phyloP scores from a whole-genome alignment of 2,888 invertebrate species.

The Drepanosiphum platanoidis region DNA sequence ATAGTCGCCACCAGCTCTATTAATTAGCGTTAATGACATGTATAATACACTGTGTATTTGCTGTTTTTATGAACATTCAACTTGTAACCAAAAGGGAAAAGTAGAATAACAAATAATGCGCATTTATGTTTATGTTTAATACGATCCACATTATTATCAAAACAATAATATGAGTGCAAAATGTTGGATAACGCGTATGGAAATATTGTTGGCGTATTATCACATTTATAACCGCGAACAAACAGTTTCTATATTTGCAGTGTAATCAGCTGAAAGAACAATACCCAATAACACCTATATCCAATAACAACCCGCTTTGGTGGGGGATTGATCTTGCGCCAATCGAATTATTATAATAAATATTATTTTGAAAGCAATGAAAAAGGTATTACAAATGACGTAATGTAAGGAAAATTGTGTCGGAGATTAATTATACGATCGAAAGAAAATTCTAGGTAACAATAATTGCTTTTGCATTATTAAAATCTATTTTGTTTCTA shows the following conservation, averaged over 20 bases:
- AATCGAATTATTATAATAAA: too few species aligned
- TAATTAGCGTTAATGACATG: neutral
- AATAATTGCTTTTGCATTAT: neutral
- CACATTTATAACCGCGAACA: neutral
- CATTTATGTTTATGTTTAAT: neutral
- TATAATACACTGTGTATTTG: neutral
- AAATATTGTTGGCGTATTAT: slow-evolving; percentile 7
- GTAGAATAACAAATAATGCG: neutral
- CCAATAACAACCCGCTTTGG: slow-evolving; percentile 5
- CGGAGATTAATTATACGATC: neutral
- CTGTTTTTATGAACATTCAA: neutral
- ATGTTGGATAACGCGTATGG: neutral
- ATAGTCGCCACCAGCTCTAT: neutral
- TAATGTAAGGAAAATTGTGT: neutral
- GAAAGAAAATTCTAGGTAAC: neutral
- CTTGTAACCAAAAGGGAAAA: neutral
- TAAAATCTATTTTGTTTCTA: neutral
- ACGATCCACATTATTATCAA: neutral
- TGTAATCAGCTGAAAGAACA: slow-evolving; percentile 23
- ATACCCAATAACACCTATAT: neutral
- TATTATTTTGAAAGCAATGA: slow-evolving; percentile 25
- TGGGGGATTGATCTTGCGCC: slow-evolving; percentile 7
- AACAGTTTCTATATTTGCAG: neutral
- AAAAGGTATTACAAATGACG: neutral
- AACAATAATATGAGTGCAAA: neutral